phyloP scores from a whole-genome alignment of 2,797 vertebrate species.

The Danio choprae region DNA sequence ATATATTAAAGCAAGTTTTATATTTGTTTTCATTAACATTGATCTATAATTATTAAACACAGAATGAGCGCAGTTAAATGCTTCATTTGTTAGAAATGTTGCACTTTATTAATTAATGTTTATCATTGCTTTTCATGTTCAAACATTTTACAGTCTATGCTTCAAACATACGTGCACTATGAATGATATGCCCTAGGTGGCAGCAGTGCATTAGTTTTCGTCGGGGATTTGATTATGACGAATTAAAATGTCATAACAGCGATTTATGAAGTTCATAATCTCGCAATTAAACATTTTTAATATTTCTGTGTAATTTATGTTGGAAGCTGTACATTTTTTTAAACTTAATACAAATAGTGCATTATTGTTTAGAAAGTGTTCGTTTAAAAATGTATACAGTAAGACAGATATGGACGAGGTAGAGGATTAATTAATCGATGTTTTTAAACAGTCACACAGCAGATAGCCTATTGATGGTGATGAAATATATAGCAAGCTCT shows the following conservation, averaged over 20 bases:
- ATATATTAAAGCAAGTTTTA: not conserved
- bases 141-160: too few relatives aligned
- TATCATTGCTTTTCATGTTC: not conserved
- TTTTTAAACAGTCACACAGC: too few relatives aligned
- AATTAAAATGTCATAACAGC: not conserved
- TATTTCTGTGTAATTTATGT: not conserved
- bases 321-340: not conserved
- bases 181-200: slow-evolving; percentile 16
- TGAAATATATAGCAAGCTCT: too few relatives aligned
- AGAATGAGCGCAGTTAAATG: not conserved
- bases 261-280: not conserved
- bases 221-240: not conserved
- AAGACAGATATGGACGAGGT: too few relatives aligned
- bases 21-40: not conserved
- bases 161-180: not conserved
- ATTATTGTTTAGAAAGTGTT: too few relatives aligned
- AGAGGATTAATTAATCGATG: too few relatives aligned
- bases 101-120: not conserved
- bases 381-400: not conserved
- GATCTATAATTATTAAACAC: not conserved
- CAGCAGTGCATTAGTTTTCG: slow-evolving; percentile 11
- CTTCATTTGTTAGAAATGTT: not conserved
- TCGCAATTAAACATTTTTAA: not conserved
- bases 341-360: too few relatives aligned
- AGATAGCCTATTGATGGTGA: too few relatives aligned